Base-by-base conservation (phyloP, 2,797 vertebrate genomes). In the Thunnus albacares region DNA sequence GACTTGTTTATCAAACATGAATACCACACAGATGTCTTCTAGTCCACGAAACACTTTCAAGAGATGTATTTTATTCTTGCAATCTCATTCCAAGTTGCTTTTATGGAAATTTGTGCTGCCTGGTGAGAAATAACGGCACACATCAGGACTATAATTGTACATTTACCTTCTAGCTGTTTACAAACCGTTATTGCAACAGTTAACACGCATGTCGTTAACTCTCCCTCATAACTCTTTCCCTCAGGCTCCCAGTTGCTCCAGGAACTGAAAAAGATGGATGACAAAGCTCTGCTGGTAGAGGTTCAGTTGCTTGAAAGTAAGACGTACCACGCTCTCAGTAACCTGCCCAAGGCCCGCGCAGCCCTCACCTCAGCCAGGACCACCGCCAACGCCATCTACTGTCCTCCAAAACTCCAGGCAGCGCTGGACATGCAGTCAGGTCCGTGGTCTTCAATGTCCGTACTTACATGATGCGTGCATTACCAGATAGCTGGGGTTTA, bases 401-500 rank as follows among this genome's bases (percentile, higher is more conserved):
- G 98, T 87, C 98, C 98, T 10, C 98, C 98, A 20, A 99, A 99
- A 91, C 96, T 99, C 88, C 98, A 99, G 91, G 98, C 98, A 28
- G 98, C 98, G 0, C 94, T 99, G 90, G 98, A 99, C 94, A 99
- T 99, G 98, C 98, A 99, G 94, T 99, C 98, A 96, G 98, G 98
- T 98, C 58, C 70, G 58, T 20, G 7, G 15, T 20, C 57, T 24
- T 24, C 52, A 55, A 11, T 5, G 11, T 47, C 43, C 3, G 4
- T 30, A 30, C 28, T 30, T 0, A 24, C 24, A 24, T 24, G 28
- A 30, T 30, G 28, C 28, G 28, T 30, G 28, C 28, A 3, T 30
- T 5, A 30, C 8, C 33, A 35, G 6, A 35, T 5, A 35, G 33
- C 33, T 30, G 33, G 33, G 33, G 3, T 35, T 35, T 9, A 35